A percentile compares a stretch with the other conserved stretches of the same genome.
phyloP scores from a whole-genome alignment of 2,888 invertebrate genomes.

The Brachyopa scutellaris region DNA sequence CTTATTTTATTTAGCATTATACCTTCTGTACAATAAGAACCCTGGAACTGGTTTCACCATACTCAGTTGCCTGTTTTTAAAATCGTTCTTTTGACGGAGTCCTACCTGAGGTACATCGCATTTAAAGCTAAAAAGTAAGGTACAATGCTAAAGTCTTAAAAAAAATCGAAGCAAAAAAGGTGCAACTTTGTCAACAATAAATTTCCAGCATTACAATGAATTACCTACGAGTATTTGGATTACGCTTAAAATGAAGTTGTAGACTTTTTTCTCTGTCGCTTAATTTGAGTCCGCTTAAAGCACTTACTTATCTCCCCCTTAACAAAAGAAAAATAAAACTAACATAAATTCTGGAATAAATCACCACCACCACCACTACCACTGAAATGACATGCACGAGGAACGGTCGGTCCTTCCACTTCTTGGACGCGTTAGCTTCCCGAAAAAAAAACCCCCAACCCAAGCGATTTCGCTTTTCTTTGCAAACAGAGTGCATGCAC shows the following conservation, averaged over 20 bases:
- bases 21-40: too few relatives aligned
- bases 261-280: background rate
- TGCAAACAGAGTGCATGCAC: constrained; percentile 8
- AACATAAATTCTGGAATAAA: constrained; percentile 36
- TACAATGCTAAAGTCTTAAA: too few relatives aligned
- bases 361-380: constrained; percentile 27
- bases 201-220: constrained; percentile 33
- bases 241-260: constrained; percentile 20
- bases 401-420: too few relatives aligned
- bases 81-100: too few relatives aligned
- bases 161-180: too few relatives aligned
- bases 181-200: constrained; percentile 17
- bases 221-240: constrained; percentile 23
- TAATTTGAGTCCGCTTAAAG: background rate
- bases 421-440: background rate
- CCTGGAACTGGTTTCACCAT: too few relatives aligned
- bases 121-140: too few relatives aligned
- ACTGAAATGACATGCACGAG: constrained; percentile 49
- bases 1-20: too few relatives aligned
- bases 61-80: too few relatives aligned
- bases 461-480: constrained; percentile 32
- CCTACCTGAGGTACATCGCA: too few relatives aligned
- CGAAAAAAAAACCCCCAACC: background rate
- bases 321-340: background rate
- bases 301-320: constrained; percentile 2